Base-by-base conservation (phyloP, 1,140 invertebrate species). In the Lordiphosa stackelbergi region DNA sequence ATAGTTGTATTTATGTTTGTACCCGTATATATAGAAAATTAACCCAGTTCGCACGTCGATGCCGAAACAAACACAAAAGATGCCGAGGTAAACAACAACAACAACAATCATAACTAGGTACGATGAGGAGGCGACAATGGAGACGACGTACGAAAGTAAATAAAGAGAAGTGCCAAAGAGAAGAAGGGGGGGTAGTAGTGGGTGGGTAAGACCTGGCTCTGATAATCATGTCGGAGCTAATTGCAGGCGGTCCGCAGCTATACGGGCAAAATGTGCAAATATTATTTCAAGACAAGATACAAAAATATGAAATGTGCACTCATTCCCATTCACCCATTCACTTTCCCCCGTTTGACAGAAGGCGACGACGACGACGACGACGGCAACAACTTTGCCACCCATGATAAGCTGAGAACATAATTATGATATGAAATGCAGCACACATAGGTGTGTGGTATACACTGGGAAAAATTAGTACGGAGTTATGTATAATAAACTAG, bases 1-100 rank as follows among this genome's bases (percentile, higher is more conserved):
- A 46, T 46, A 46, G 38, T 55, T 61, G 19, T 66, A 41, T 52
- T 6, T 51, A 8, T 52, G 40, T 57, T 34, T 40, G 43, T 46
- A 24, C 52, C 31, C 38, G 19, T 72, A 43, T 62, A 68, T 81
- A 77, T 73, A 77, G 61, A 84, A 83, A 83, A 83, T 77, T 83
- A 83, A 83, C 77, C 77, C 65, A 83, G 69, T 83, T 83, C 77
- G 77, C 77, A 83, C 77, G 77, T 81, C 77, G 69, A 62, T 73
- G 73, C 73, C 61, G 65, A 83, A 83, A 83, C 66, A 68, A 71
- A 66, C 47, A 64, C 53, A 73, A 78, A 54, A 63, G n/a, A 40
- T 24, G 22, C 22, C 22, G 22, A 24, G 22, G 22, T 6, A 24
- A 24, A 24, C 22, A 64, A 36, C 61, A 62, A 47, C 61, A 66